phyloP scores from a whole-genome alignment of 2,797 vertebrate genomes.

The Fistularia tabacaria region DNA sequence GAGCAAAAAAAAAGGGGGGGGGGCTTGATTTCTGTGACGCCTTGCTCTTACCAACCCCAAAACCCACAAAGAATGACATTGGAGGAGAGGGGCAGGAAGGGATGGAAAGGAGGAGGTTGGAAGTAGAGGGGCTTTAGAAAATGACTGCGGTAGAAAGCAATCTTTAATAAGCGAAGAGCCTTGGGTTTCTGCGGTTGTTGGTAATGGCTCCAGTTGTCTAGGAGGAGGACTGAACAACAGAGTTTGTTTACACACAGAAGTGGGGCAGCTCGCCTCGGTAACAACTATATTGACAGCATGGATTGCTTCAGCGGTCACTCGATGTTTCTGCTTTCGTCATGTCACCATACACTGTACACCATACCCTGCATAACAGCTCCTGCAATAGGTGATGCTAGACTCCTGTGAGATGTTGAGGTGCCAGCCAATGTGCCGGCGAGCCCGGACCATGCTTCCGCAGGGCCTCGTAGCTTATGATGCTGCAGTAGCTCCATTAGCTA shows the following conservation, averaged over 20 bases:
- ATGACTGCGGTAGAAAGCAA: constrained; percentile 47
- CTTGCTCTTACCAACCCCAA: constrained; percentile 54
- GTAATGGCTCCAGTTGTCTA: constrained; percentile 73
- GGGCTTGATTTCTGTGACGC: constrained; percentile 56
- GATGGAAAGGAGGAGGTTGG: constrained; percentile 36
- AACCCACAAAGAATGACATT: constrained; percentile 69
- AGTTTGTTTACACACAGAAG: constrained; percentile 60
- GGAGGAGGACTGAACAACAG: constrained; percentile 56
- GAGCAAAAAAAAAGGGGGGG: constrained; percentile 15
- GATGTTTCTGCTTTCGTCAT: neutral
- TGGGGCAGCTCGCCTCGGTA: constrained; percentile 16
- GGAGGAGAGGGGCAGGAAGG: constrained; percentile 38
- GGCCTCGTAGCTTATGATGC: too few species aligned
- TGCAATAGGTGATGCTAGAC: too few species aligned
- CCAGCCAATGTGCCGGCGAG: too few species aligned
- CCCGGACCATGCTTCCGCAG: too few species aligned
- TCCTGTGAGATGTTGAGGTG: too few species aligned
- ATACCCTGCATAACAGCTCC: too few species aligned
- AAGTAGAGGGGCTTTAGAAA: constrained; percentile 52
- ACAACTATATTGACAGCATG: constrained; percentile 28
- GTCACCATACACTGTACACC: neutral
- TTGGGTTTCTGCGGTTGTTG: constrained; percentile 66
- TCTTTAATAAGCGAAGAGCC: constrained; percentile 58
- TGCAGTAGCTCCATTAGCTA: too few species aligned
- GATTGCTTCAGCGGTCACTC: constrained; percentile 17